phyloP scores from a whole-genome alignment of 2,888 invertebrate species.

The Prenolepis imparis region DNA sequence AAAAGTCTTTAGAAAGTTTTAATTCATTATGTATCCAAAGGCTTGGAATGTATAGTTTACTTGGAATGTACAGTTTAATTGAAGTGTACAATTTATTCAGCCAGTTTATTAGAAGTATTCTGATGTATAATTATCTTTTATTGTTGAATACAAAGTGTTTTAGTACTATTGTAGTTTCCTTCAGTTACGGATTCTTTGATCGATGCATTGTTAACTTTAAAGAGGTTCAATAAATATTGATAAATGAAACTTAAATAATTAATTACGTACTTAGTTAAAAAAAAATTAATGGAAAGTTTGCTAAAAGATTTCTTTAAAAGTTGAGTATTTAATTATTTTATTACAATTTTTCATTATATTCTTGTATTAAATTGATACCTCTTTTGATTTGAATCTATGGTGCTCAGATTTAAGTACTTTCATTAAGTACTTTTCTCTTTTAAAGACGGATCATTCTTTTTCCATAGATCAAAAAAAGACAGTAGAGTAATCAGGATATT shows the following conservation, averaged over 20 bases:
- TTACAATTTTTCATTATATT: conserved; percentile 32
- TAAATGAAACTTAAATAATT: conserved; percentile 43
- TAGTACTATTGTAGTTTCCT: background rate
- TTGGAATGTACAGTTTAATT: background rate
- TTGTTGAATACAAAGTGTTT: background rate
- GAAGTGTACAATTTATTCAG: background rate
- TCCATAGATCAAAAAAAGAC: background rate
- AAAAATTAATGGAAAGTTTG: conserved; percentile 27
- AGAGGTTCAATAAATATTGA: conserved; percentile 10
- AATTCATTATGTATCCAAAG: background rate
- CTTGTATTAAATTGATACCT: background rate
- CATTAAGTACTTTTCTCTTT: conserved; percentile 6
- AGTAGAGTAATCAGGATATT: conserved; percentile 6
- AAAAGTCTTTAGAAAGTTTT: background rate
- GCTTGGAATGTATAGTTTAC: conserved; percentile 2
- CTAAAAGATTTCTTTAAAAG: conserved; percentile 32
- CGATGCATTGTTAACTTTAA: background rate
- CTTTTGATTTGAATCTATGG: background rate
- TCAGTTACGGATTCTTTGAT: background rate
- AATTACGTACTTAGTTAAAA: conserved; percentile 28
- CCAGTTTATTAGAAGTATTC: background rate
- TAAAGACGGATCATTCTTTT: conserved; percentile 24
- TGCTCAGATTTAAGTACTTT: background rate
- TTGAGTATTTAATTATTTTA: conserved; percentile 40
- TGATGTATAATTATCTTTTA: conserved; percentile 7